These are phyloP conservation scores for Phataginus tricuspis DNA, from an alignment of 2,797 vertebrate species.

Conservation along the genomic window DNA sequence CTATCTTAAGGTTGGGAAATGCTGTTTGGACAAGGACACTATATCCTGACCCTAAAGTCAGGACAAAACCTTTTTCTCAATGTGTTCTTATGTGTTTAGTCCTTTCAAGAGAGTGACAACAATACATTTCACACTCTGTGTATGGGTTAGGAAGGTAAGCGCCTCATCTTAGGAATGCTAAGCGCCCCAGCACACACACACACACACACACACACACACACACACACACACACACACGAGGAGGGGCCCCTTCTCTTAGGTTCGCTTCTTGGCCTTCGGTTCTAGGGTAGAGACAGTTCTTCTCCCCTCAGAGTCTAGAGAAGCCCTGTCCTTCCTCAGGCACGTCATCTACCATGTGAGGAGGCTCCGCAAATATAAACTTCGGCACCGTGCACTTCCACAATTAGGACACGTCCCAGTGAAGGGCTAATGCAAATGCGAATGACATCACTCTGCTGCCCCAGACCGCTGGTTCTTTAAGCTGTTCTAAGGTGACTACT, in stretches of 20 bases:
- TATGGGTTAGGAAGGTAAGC: background rate
- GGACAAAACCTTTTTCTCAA: background rate
- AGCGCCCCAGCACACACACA: too few relatives aligned
- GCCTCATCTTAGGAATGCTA: background rate
- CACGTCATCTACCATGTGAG: background rate
- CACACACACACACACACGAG: background rate
- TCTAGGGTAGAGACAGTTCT: background rate
- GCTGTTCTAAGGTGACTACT: background rate
- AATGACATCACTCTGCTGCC: background rate
- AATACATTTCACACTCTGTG: too few relatives aligned
- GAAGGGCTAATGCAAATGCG: background rate
- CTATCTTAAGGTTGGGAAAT: background rate
- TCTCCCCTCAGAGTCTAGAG: background rate
- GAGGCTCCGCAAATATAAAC: too few relatives aligned
- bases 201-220: background rate
- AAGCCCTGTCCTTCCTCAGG: background rate
- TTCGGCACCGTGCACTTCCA: background rate
- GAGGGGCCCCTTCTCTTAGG: background rate
- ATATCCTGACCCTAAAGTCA: too few relatives aligned
- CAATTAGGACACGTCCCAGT: fast-evolving
- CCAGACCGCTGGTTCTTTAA: background rate
- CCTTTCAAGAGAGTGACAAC: background rate
- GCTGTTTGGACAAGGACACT: background rate
- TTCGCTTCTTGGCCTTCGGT: background rate
- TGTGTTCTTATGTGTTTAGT: background rate